A percentile compares a stretch with the other conserved stretches of the same genome.
Evolutionary conservation across 2,113 vertebrate genomes (phyloP).

Genomic region (Neoarius graeffei): DNA sequence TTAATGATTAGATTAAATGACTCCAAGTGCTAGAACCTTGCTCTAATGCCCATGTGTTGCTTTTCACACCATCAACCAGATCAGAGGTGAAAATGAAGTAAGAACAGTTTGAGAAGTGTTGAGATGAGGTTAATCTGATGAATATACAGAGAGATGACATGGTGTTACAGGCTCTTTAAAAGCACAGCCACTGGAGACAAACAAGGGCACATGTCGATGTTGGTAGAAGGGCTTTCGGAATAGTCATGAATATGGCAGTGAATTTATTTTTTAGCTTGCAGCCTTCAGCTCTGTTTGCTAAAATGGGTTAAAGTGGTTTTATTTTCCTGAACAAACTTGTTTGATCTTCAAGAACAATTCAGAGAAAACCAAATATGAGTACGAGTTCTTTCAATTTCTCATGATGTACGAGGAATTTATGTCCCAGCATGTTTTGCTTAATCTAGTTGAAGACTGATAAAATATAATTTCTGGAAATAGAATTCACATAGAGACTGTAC

Average conservation of each 20-base stretch:
- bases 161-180: background rate
- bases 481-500: background rate
- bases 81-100: slow-evolving; percentile 28
- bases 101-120: background rate
- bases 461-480: background rate
- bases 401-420: background rate
- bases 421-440: background rate
- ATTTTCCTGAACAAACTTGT: slow-evolving; percentile 1
- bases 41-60: background rate
- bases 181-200: background rate
- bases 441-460: background rate
- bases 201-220: background rate
- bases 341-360: background rate
- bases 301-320: background rate
- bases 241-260: background rate
- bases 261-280: background rate
- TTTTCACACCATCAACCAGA: background rate
- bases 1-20: background rate
- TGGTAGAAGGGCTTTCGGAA: background rate
- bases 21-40: background rate
- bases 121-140: background rate
- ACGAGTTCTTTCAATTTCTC: background rate
- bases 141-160: background rate
- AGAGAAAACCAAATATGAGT: background rate
- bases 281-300: background rate